A percentile compares a stretch with the other conserved stretches of the same genome.
These are phyloP conservation scores for Erebia palarica DNA, from an alignment of 2,888 invertebrate genomes.

Conservation along the genomic window DNA sequence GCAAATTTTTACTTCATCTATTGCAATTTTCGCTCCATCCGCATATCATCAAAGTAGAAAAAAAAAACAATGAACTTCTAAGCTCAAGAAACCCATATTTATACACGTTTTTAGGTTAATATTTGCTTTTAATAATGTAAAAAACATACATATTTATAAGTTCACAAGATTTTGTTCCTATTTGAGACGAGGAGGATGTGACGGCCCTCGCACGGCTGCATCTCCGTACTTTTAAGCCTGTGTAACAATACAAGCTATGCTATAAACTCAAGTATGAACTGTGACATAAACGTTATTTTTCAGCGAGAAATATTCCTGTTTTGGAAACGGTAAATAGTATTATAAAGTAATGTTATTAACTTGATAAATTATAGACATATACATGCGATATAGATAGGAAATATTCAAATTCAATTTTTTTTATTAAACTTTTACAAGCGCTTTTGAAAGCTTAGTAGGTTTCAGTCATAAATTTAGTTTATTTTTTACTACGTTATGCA, in stretches of 20 bases:
- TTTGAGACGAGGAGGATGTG: slow-evolving; percentile 63
- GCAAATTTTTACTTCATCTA: not conserved
- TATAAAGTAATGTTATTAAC: too few relatives aligned
- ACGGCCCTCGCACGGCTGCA: slow-evolving; percentile 60
- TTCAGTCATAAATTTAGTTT: too few relatives aligned
- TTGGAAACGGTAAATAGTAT: too few relatives aligned
- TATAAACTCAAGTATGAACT: slow-evolving; percentile 15
- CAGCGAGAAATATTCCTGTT: too few relatives aligned
- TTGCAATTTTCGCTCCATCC: not conserved
- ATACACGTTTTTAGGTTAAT: slow-evolving; percentile 9
- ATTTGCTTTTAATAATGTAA: not conserved
- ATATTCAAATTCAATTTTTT: too few relatives aligned
- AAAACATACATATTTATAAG: slow-evolving; percentile 35
- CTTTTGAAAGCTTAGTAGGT: too few relatives aligned
- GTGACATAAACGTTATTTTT: too few relatives aligned
- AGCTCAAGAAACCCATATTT: slow-evolving; percentile 1
- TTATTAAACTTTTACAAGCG: too few relatives aligned
- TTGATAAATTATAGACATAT: too few relatives aligned
- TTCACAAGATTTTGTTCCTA: slow-evolving; percentile 58
- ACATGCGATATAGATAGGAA: too few relatives aligned
- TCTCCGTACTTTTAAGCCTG: slow-evolving; percentile 48
- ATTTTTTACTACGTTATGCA: too few relatives aligned
- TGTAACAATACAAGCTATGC: slow-evolving; percentile 48
- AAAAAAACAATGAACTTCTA: slow-evolving; percentile 4
- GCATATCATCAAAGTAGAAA: not conserved